These are phyloP conservation scores for Trachelus troglodyta DNA, from an alignment of 2,888 invertebrate genomes.

Conservation along the genomic window DNA sequence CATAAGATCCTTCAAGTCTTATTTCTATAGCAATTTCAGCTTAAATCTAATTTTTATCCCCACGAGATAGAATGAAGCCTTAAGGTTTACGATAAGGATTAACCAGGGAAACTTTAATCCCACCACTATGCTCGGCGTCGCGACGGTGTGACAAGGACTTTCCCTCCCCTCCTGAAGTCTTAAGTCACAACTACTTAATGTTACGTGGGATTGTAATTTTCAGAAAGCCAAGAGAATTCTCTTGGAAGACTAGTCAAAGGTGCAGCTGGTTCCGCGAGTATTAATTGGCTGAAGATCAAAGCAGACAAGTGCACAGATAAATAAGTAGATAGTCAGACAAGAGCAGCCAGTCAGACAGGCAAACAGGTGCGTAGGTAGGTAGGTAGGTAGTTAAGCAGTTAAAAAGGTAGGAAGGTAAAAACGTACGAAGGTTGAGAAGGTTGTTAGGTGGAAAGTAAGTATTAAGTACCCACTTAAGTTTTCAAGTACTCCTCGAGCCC, in stretches of 20 bases:
- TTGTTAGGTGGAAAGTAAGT: neutral
- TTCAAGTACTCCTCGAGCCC: neutral
- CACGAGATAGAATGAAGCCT: constrained; percentile 16
- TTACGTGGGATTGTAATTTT: neutral
- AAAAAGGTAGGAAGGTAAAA: neutral
- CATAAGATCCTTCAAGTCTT: no score
- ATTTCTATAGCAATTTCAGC: no score
- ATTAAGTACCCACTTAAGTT: neutral
- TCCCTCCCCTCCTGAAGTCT: neutral
- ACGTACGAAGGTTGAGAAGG: neutral
- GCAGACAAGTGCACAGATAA: neutral
- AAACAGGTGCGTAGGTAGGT: neutral
- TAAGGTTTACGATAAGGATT: constrained; percentile 33
- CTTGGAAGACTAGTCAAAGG: neutral
- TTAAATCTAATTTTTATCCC: no score
- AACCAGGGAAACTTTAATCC: constrained; percentile 34
- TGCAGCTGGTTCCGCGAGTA: neutral
- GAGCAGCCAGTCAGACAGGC: neutral
- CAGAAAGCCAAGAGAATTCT: neutral
- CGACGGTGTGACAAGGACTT: neutral
- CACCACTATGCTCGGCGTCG: neutral
- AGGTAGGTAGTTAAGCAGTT: neutral
- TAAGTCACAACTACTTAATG: neutral
- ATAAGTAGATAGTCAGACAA: neutral
- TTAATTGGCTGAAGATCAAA: neutral